Percentiles rank a stretch among this genome's conserved stretches.
Conservation (phyloP, 2,888 invertebrate species). For the Trichogramma evanescens region DNA sequence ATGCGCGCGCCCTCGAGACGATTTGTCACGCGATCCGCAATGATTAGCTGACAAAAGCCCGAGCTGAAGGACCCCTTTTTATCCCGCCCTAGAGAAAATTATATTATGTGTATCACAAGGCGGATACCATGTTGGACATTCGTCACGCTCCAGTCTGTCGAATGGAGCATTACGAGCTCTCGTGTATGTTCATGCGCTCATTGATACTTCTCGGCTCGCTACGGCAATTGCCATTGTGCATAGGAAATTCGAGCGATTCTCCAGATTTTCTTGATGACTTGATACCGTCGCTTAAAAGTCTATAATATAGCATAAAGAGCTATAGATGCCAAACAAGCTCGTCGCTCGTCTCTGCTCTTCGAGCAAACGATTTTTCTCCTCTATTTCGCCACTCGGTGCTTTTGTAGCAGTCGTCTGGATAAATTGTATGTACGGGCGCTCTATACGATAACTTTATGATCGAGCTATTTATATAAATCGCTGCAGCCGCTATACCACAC, state of each 20-base stretch:
- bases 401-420: no score
- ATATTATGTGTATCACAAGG: neutral
- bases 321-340: neutral
- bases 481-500: no score
- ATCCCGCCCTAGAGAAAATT: neutral
- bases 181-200: conserved; percentile 9
- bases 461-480: no score
- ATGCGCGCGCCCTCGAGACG: conserved; percentile 24
- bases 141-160: conserved; percentile 17
- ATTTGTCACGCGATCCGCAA: conserved; percentile 29
- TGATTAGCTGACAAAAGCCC: conserved; percentile 10
- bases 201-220: conserved; percentile 20
- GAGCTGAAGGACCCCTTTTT: neutral
- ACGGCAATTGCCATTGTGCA: conserved; percentile 29
- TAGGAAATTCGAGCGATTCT: conserved; percentile 20
- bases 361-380: no score
- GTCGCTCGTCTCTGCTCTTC: no score
- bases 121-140: conserved; percentile 4
- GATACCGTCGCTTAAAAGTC: conserved; percentile 25
- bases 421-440: no score
- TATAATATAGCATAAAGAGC: neutral
- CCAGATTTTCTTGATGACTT: conserved; percentile 38
- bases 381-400: no score
- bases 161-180: conserved; percentile 16
- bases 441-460: no score